Percentiles rank a stretch among this genome's conserved stretches.
These are phyloP conservation scores for Ochropleura leucogaster DNA, from an alignment of 2,888 invertebrate species.

Conservation along the genomic window DNA sequence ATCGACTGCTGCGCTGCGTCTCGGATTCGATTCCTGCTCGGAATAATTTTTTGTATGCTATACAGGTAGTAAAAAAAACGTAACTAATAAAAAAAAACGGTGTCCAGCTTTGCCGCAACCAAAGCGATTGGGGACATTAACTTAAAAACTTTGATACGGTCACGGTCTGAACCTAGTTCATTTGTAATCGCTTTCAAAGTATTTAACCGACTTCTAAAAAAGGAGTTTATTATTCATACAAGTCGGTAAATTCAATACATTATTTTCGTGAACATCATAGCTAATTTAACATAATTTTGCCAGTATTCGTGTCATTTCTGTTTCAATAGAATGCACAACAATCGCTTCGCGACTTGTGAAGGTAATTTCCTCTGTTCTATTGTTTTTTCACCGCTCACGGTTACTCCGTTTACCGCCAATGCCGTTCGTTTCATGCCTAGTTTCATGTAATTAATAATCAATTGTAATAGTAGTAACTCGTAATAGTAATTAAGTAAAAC, in stretches of 20 bases:
- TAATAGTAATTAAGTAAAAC: neutral
- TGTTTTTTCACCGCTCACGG: slow-evolving; percentile 52
- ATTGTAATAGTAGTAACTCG: slow-evolving; percentile 1
- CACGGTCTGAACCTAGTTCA: no score
- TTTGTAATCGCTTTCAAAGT: neutral
- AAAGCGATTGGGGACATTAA: neutral
- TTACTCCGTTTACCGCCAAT: slow-evolving; percentile 34
- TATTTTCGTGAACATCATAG: neutral
- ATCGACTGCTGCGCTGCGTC: no score
- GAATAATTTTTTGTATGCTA: no score
- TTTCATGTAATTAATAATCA: slow-evolving; percentile 18
- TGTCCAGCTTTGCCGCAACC: neutral
- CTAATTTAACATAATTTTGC: neutral
- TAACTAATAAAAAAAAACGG: no score
- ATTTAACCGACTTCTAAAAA: neutral
- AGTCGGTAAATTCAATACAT: neutral
- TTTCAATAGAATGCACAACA: slow-evolving; percentile 8
- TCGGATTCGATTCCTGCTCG: no score
- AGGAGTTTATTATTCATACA: neutral
- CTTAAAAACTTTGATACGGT: no score
- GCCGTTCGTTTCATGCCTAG: slow-evolving; percentile 22
- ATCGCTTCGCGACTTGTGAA: slow-evolving; percentile 17
- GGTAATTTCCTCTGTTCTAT: slow-evolving; percentile 47
- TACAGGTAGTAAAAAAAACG: no score
- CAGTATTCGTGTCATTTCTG: slow-evolving; percentile 11